Evolutionary conservation across 2,797 vertebrate genomes (phyloP), one percentile per base, ranked within the genome.

Genomic region (Naso thynnoides): DNA sequence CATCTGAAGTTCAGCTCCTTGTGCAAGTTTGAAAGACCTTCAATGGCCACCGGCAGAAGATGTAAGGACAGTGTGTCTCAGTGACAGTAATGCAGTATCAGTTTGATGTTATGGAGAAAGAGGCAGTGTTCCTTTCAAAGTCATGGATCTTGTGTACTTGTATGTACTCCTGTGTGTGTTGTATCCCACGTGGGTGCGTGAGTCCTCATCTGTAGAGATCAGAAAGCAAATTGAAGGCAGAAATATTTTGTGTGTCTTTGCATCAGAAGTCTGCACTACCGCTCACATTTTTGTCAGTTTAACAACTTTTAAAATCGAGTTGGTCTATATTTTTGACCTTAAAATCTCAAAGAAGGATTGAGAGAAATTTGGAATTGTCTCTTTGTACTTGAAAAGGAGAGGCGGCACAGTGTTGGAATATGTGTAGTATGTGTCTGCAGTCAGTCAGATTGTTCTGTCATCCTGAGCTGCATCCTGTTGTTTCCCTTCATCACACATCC

Each of bases 401-500:
- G 8, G 29, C 5, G 21, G n/a, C 31, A 14, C 31, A 18, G 21
- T 42, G 18, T 6, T 42, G 1, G 31, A 39, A 4, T 5, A n/a
- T 8, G 14, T 13, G 7, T 15, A 13, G 15, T 13, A 38, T 27
- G 5, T 24, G 3, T 42, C 16, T 42, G 41, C 13, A 13, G 6
- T 6, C 10, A 33, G 33, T 33, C 33, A 8, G 33, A 33, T 33
- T 9, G 8, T 44, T 67, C 53, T 52, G 59, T 27, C 16, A 27
- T 44, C 33, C 55, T 42, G 41, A 53, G 8, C 29, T 26, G 21
- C 72, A 6, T 71, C 14, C 21, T 5, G 70, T 65, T 62, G 38
- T 79, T 86, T 89, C 36, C 90, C 86, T 94, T 94, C 57, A 95
- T 78, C 57, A 42, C 13, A 24, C 27, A 0, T 48, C 70, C 58